Evolutionary conservation across 2,888 invertebrate genomes (phyloP).

Genomic region (Clivina fossor): DNA sequence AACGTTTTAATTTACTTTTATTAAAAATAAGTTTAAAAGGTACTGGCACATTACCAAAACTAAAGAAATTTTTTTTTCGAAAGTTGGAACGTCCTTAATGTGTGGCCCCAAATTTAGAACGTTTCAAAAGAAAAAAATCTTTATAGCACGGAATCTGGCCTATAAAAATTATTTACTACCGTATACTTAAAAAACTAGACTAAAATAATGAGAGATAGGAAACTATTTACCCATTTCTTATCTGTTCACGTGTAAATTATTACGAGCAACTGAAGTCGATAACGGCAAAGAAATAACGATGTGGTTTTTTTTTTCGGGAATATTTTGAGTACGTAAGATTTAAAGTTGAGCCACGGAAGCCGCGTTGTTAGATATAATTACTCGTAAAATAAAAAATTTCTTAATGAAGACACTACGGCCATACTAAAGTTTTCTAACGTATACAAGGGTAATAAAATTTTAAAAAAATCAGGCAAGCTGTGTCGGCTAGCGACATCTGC

Average conservation of each 20-base stretch:
- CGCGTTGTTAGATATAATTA: slow-evolving; percentile 28
- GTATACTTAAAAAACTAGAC: slow-evolving; percentile 21
- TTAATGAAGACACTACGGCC: slow-evolving; percentile 30
- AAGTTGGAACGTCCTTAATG: slow-evolving; percentile 22
- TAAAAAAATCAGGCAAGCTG: slow-evolving; percentile 22
- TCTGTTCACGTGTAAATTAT: slow-evolving; percentile 30
- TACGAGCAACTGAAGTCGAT: slow-evolving; percentile 28
- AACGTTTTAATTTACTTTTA: too few species aligned
- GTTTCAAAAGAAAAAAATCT: slow-evolving; percentile 11
- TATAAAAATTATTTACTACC: slow-evolving; percentile 28
- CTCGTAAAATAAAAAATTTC: slow-evolving; percentile 31
- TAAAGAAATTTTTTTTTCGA: too few species aligned
- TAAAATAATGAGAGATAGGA: slow-evolving; percentile 14
- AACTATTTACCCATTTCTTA: slow-evolving; percentile 11
- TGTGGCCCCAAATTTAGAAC: slow-evolving; percentile 23
- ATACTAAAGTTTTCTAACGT: slow-evolving; percentile 12
- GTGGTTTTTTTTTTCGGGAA: too few species aligned
- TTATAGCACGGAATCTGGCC: slow-evolving; percentile 25
- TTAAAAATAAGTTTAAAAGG: too few species aligned
- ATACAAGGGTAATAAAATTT: slow-evolving; percentile 3
- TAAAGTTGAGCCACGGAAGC: slow-evolving; percentile 30
- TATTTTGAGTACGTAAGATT: too few species aligned
- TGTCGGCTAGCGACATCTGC: too few species aligned
- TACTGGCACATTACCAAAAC: too few species aligned
- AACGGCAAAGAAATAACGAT: slow-evolving; percentile 3